Evolutionary conservation across 2,797 vertebrate genomes (phyloP).

Genomic region (Argyrosomus regius): DNA sequence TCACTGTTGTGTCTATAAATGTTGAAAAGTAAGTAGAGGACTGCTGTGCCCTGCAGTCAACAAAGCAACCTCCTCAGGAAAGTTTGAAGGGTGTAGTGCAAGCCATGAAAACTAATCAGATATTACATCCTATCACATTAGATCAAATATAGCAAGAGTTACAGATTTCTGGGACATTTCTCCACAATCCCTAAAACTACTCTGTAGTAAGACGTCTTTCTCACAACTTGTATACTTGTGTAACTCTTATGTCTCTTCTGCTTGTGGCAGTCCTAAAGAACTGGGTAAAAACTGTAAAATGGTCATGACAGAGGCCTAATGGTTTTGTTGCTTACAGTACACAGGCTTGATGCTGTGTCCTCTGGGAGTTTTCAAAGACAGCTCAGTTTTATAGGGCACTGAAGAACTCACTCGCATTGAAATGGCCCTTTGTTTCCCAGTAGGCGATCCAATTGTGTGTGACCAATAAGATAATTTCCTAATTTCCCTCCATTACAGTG

Average conservation of each 20-base stretch:
- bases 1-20: conserved; percentile 17
- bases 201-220: not conserved
- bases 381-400: conserved; percentile 58
- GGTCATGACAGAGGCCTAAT: conserved; percentile 61
- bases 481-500: conserved; percentile 53
- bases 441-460: conserved; percentile 62
- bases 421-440: conserved; percentile 57
- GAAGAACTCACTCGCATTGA: conserved; percentile 41
- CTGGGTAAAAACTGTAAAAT: conserved; percentile 8
- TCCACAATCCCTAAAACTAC: not conserved
- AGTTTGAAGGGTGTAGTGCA: conserved; percentile 1
- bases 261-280: not conserved
- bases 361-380: conserved; percentile 71
- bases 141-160: conserved; percentile 5
- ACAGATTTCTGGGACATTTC: not conserved
- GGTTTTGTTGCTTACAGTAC: conserved; percentile 63
- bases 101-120: conserved; percentile 7
- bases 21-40: conserved; percentile 33
- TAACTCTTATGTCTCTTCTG: not conserved
- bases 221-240: not conserved
- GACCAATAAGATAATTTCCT: conserved; percentile 70
- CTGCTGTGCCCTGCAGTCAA: conserved; percentile 16
- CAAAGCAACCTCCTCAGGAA: not conserved
- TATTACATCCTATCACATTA: conserved; percentile 20
- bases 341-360: conserved; percentile 65